These are phyloP conservation scores for Nasonia oneida DNA, from an alignment of 2,888 invertebrate species.

Conservation along the genomic window DNA sequence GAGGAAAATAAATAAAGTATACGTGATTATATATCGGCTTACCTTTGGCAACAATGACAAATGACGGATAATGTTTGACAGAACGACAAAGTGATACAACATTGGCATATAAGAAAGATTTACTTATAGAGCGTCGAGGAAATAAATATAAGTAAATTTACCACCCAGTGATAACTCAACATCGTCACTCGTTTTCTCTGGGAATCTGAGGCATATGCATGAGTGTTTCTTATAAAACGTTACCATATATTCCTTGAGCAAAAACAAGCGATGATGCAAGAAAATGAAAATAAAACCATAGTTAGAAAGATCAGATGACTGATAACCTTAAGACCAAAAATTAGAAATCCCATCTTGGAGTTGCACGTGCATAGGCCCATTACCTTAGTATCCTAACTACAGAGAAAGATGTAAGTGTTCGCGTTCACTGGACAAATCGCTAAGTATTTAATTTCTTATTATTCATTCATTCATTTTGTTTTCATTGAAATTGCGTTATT, in stretches of 20 bases:
- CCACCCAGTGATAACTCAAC: conserved; percentile 4
- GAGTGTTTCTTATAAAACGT: not conserved
- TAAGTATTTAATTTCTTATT: not conserved
- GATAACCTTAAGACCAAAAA: conserved; percentile 23
- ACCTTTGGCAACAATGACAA: conserved; percentile 68
- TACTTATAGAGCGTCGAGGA: conserved; percentile 17
- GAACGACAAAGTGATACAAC: conserved; percentile 33
- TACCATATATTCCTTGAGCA: not conserved
- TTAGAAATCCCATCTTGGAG: conserved; percentile 56
- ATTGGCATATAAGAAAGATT: conserved; percentile 14
- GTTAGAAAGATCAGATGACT: conserved; percentile 59
- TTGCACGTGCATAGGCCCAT: conserved; percentile 64
- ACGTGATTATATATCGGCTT: conserved; percentile 63
- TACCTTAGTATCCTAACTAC: conserved; percentile 53
- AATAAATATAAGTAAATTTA: conserved; percentile 8
- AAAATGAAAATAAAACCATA: conserved; percentile 62
- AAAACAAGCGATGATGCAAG: conserved; percentile 46
- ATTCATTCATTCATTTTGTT: not conserved
- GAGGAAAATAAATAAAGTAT: conserved; percentile 56
- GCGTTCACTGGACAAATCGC: conserved; percentile 47
- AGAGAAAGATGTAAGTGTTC: conserved; percentile 8
- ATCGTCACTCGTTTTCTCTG: conserved; percentile 39
- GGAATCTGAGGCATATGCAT: not conserved
- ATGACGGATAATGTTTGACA: conserved; percentile 45
- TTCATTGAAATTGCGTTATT: not conserved